Evolutionary conservation across 2,113 vertebrate genomes (phyloP).

Genomic region (Etheostoma cragini): DNA sequence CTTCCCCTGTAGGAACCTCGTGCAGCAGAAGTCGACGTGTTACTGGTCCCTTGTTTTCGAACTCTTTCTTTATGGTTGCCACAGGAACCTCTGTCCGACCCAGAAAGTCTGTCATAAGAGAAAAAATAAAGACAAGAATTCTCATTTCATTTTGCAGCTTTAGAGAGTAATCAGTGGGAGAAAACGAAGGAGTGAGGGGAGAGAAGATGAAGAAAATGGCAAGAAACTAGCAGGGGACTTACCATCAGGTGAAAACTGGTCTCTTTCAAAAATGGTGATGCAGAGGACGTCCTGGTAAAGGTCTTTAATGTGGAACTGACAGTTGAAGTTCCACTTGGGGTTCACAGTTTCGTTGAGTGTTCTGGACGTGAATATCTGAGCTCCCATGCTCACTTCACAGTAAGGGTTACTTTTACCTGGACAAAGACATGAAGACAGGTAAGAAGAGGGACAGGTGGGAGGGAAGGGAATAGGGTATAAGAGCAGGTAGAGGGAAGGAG

Average conservation of each 20-base stretch:
- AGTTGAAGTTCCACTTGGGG: slow-evolving; percentile 98
- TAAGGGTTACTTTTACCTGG: slow-evolving; percentile 95
- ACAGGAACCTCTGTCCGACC: slow-evolving; percentile 96
- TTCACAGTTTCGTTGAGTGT: slow-evolving; percentile 92
- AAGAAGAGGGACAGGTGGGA: background rate
- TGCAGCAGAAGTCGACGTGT: slow-evolving; percentile 92
- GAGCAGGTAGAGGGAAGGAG: background rate
- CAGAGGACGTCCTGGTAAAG: slow-evolving; percentile 95
- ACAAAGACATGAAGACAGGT: background rate
- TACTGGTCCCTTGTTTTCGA: slow-evolving; percentile 91
- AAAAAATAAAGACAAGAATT: background rate
- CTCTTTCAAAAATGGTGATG: slow-evolving; percentile 93
- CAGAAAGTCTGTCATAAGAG: slow-evolving; percentile 87
- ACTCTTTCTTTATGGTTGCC: slow-evolving; percentile 95
- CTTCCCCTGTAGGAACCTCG: slow-evolving; percentile 94
- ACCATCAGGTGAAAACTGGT: slow-evolving; percentile 97
- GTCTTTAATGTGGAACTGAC: slow-evolving; percentile 96
- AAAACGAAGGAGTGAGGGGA: background rate
- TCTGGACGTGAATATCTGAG: slow-evolving; percentile 93
- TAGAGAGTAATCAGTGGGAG: background rate
- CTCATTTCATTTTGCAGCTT: background rate
- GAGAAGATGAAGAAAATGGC: background rate
- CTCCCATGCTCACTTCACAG: slow-evolving; percentile 96
- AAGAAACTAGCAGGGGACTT: slow-evolving; percentile 49
- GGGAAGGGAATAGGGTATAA: background rate